Conservation (phyloP, 2,113 vertebrate genomes). For the Oreocharis arfaki region DNA sequence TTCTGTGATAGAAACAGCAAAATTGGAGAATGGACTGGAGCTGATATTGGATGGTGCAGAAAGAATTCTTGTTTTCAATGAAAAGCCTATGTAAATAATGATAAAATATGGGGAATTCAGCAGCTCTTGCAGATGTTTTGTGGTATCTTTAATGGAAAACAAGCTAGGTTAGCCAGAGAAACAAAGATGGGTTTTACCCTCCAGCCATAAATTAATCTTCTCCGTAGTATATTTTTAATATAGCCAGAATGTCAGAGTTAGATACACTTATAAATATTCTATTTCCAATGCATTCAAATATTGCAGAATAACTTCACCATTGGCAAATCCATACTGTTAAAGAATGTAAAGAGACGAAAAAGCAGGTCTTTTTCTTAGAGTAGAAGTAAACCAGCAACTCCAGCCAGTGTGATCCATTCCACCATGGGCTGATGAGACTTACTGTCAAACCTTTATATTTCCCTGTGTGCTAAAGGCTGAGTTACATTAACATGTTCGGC, state of each 20-base stretch:
- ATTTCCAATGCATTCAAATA: not conserved
- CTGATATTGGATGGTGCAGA: constrained; percentile 16
- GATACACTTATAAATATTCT: not conserved
- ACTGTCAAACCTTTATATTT: not conserved
- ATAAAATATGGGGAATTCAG: not conserved
- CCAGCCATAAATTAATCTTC: not conserved
- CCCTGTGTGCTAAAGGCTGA: not conserved
- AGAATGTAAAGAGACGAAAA: not conserved
- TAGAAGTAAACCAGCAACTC: not conserved
- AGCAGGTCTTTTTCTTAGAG: not conserved
- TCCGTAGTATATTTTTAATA: not conserved
- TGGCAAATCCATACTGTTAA: not conserved
- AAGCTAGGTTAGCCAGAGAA: not conserved
- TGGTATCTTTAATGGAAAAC: constrained; percentile 3
- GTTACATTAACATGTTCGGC: not conserved
- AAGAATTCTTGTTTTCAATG: constrained; percentile 41
- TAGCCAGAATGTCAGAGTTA: not conserved
- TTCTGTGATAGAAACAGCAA: constrained; percentile 44
- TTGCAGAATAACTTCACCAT: not conserved
- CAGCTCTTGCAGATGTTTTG: constrained; percentile 4
- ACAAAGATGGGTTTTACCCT: not conserved
- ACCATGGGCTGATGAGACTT: not conserved
- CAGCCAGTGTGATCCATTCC: not conserved
- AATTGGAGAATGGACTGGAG: not conserved
- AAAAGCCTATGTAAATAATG: constrained; percentile 56